These are phyloP conservation scores for Lottia gigantea DNA, from an alignment of 2,888 invertebrate species.

Conservation along the genomic window DNA sequence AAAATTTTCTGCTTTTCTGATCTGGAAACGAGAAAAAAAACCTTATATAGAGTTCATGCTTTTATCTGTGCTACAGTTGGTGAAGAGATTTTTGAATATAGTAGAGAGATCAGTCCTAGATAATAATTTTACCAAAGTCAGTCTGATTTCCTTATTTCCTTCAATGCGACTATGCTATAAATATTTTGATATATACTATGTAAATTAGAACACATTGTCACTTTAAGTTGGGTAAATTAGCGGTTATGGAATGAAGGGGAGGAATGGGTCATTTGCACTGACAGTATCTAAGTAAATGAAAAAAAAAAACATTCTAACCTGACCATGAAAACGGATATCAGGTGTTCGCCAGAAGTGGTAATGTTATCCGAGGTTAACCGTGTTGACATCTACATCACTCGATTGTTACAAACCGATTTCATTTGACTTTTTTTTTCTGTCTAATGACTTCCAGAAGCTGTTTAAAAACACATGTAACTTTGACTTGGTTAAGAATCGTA, in stretches of 20 bases:
- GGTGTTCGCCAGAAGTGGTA: background rate
- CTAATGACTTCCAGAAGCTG: background rate
- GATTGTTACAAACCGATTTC: conserved; percentile 1
- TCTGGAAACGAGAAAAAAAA: no score
- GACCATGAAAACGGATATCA: background rate
- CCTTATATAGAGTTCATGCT: no score
- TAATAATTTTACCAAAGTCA: no score
- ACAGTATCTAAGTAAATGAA: background rate
- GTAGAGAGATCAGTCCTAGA: no score
- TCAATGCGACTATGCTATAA: no score
- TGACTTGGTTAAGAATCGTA: background rate
- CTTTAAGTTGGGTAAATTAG: background rate
- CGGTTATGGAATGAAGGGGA: background rate
- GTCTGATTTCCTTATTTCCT: no score
- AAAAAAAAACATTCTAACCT: background rate
- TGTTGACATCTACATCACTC: conserved; percentile 2
- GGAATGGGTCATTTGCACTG: background rate
- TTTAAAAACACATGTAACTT: background rate
- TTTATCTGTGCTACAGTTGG: no score
- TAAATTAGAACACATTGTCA: no score
- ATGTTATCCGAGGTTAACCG: conserved; percentile 4
- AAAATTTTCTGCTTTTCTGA: no score
- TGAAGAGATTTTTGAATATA: no score
- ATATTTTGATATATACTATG: no score
- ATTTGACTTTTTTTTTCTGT: background rate